phyloP scores from a whole-genome alignment of 1,140 invertebrate species.

The Diabrotica virgifera region DNA sequence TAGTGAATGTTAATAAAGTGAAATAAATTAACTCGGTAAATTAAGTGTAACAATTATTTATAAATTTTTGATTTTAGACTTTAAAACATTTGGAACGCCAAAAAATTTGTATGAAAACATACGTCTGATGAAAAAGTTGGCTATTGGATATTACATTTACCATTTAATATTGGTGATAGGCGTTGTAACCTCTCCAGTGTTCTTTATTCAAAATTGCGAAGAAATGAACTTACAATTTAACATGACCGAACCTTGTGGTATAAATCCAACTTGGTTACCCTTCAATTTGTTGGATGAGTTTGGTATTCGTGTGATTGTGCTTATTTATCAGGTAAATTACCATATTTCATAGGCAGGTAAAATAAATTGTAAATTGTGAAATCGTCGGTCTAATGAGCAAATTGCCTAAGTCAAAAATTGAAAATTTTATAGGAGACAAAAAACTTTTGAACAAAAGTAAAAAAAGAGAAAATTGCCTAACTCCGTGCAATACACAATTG shows the following conservation, averaged over 20 bases:
- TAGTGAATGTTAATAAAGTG: too few species aligned
- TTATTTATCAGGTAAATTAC: conserved; percentile 8
- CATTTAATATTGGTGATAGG: neutral
- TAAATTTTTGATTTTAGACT: conserved; percentile 4
- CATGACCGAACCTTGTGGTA: conserved; percentile 12
- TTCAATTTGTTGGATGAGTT: conserved; percentile 6
- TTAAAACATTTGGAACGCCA: conserved; percentile 8
- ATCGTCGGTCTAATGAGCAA: too few species aligned
- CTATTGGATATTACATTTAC: conserved; percentile 5
- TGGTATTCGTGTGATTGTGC: neutral
- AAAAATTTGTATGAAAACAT: neutral
- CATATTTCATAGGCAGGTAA: too few species aligned
- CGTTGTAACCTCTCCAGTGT: neutral
- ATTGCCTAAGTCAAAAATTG: too few species aligned
- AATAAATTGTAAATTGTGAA: too few species aligned
- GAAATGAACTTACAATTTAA: neutral
- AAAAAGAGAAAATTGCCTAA: too few species aligned
- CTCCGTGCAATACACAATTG: too few species aligned
- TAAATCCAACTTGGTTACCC: conserved; percentile 6
- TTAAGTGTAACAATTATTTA: neutral
- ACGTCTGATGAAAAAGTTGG: conserved; percentile 7
- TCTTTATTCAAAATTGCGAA: neutral
- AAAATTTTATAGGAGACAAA: too few species aligned
- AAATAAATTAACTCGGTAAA: too few species aligned
- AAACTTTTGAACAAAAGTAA: too few species aligned